phyloP scores from a whole-genome alignment of 2,888 invertebrate species.

The Ormyrus pomaceus region DNA sequence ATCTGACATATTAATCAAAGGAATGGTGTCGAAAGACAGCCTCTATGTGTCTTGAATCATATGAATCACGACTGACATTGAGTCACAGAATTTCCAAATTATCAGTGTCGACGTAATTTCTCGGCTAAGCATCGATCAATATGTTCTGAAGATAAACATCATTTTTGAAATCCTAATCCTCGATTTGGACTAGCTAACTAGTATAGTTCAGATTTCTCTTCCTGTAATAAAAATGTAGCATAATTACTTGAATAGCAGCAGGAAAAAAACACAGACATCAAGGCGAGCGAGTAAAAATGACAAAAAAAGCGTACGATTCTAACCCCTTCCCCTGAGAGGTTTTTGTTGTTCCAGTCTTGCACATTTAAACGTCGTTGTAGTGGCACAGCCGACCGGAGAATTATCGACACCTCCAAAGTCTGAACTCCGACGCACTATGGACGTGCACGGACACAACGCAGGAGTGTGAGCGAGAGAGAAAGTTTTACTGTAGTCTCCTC shows the following conservation, averaged over 20 bases:
- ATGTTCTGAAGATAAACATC: conserved; percentile 23
- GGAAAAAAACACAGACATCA: background rate
- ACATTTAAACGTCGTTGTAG: background rate
- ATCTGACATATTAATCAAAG: conserved; percentile 53
- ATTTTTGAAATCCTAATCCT: background rate
- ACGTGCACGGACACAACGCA: background rate
- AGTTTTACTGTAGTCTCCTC: no score
- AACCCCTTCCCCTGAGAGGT: conserved; percentile 25
- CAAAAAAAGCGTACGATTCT: conserved; percentile 10
- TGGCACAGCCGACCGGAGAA: background rate
- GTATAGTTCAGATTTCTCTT: conserved; percentile 6
- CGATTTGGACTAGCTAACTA: background rate
- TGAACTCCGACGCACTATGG: background rate
- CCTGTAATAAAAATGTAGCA: conserved; percentile 7
- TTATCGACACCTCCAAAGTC: conserved; percentile 22
- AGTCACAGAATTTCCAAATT: background rate
- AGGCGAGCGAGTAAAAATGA: background rate
- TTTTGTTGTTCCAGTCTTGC: conserved; percentile 13
- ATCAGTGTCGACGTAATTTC: background rate
- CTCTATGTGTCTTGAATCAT: conserved; percentile 39
- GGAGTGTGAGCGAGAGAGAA: no score
- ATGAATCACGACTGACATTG: background rate
- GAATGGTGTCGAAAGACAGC: conserved; percentile 28
- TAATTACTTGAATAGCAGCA: background rate
- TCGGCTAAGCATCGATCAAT: background rate